A percentile compares a stretch with the other conserved stretches of the same genome.
Conservation (phyloP, 2,797 vertebrate genomes). For the Platalea minor region DNA sequence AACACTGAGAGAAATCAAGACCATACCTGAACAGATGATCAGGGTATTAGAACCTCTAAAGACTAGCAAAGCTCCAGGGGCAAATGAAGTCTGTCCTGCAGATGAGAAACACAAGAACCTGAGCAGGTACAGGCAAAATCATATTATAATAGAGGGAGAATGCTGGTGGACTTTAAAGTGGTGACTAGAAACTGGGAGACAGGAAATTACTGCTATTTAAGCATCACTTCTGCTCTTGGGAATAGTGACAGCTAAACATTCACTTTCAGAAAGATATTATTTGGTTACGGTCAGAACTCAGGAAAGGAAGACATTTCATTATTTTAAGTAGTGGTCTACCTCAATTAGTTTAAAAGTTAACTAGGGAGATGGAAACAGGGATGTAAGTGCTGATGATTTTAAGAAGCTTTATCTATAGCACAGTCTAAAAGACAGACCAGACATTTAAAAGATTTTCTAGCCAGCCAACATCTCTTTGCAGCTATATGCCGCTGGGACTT, state of each 20-base stretch:
- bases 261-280: background rate
- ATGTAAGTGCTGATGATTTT: background rate
- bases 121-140: background rate
- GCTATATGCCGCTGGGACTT: no score
- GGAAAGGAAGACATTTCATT: background rate
- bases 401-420: background rate
- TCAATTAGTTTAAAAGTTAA: background rate
- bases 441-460: background rate
- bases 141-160: background rate
- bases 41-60: conserved; percentile 51
- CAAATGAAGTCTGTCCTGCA: conserved; percentile 6
- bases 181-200: background rate
- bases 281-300: background rate
- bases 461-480: background rate
- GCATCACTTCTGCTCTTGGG: background rate
- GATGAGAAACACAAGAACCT: background rate
- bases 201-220: background rate
- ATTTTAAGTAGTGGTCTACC: background rate
- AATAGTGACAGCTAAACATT: background rate
- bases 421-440: background rate
- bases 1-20: conserved; percentile 53
- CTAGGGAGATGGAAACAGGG: background rate
- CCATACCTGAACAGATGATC: conserved; percentile 52
- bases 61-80: conserved; percentile 1
- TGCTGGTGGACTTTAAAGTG: background rate